Percentiles rank a stretch among this genome's conserved stretches.
Evolutionary conservation across 2,888 invertebrate species (phyloP).

Genomic region (Aquatica leii): DNA sequence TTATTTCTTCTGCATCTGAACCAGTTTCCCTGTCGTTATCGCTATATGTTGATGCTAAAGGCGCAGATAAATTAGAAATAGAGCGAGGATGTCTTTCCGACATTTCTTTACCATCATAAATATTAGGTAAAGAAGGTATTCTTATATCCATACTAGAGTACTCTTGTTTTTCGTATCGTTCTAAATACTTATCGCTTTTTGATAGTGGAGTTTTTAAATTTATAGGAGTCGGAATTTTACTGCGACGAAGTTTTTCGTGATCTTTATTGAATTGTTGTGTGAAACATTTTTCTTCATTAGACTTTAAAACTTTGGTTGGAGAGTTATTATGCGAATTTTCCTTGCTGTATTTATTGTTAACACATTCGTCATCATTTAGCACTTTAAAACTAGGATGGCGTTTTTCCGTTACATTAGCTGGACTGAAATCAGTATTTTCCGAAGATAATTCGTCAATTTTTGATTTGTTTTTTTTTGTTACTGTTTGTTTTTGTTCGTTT

Average conservation of each 20-base stretch:
- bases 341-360: constrained; percentile 7
- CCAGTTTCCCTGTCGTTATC: constrained; percentile 53
- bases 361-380: constrained; percentile 46
- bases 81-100: constrained; percentile 38
- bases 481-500: too few relatives aligned
- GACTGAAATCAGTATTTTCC: constrained; percentile 35
- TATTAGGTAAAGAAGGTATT: constrained; percentile 54
- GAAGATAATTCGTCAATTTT: too few relatives aligned
- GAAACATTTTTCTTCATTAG: constrained; percentile 44
- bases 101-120: constrained; percentile 39
- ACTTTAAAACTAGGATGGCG: constrained; percentile 57
- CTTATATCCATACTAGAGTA: constrained; percentile 46
- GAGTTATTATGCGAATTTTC: neutral
- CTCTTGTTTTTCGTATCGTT: constrained; percentile 39
- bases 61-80: constrained; percentile 36
- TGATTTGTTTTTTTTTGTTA: too few relatives aligned
- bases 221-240: constrained; percentile 54
- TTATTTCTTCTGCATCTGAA: constrained; percentile 48
- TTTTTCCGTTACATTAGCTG: constrained; percentile 42
- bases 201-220: constrained; percentile 45
- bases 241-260: constrained; percentile 38
- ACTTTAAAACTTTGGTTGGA: constrained; percentile 45
- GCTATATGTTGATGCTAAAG: constrained; percentile 42
- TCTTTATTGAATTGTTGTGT: too few relatives aligned
- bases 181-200: constrained; percentile 54